A percentile compares a stretch with the other conserved stretches of the same genome.
Evolutionary conservation across 2,888 invertebrate species (phyloP).

Genomic region (Rapana venosa): DNA sequence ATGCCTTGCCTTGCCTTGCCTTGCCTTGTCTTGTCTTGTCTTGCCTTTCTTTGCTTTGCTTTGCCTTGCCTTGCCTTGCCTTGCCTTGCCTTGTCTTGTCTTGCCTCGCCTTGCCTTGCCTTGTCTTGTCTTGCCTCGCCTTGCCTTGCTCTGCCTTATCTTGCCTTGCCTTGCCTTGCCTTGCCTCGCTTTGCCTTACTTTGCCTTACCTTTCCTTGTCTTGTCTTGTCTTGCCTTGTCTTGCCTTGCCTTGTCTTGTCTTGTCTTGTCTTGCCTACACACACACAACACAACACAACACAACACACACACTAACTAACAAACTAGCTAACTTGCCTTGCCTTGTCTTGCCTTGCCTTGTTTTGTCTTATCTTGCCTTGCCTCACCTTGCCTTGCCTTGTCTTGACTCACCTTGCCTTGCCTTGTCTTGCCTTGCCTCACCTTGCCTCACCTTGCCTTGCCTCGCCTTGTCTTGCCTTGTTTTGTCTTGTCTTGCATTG

Average conservation of each 20-base stretch:
- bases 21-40: not conserved
- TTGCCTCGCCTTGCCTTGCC: no score
- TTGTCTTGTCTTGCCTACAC: slow-evolving; percentile 35
- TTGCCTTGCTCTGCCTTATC: not conserved
- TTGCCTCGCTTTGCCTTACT: slow-evolving; percentile 29
- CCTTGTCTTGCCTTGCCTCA: not conserved
- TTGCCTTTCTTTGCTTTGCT: not conserved
- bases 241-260: slow-evolving; percentile 4
- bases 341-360: not conserved
- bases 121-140: no score
- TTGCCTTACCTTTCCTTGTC: slow-evolving; percentile 42
- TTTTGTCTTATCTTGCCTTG: slow-evolving; percentile 22
- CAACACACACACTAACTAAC: no score
- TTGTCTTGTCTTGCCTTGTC: slow-evolving; percentile 16
- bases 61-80: no score
- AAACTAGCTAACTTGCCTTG: no score
- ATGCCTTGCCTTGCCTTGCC: no score
- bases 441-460: not conserved
- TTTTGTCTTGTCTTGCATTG: not conserved
- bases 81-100: no score
- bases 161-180: not conserved
- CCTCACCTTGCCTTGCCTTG: not conserved
- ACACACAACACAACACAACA: not conserved
- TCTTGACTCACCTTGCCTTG: not conserved
- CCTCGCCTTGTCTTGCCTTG: not conserved